These are phyloP conservation scores for Leptobrachium leishanense DNA, from an alignment of 2,113 vertebrate species.

Conservation along the genomic window DNA sequence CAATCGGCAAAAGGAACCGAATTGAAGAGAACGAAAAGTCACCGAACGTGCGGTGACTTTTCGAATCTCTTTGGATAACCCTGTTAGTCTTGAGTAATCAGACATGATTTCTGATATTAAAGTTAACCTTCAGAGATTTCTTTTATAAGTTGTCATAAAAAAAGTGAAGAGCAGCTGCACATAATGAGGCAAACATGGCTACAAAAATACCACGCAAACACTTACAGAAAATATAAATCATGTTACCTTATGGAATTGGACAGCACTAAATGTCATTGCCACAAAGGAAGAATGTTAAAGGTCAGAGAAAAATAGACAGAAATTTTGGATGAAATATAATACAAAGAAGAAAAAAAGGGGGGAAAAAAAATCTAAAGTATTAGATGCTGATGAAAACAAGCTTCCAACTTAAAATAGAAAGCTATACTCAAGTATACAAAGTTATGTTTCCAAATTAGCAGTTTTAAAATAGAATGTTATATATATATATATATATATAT, in stretches of 20 bases:
- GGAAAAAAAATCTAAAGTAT: too few relatives aligned
- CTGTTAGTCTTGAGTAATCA: not conserved
- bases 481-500: too few relatives aligned
- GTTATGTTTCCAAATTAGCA: too few relatives aligned
- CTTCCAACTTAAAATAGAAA: too few relatives aligned
- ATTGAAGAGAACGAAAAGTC: too few relatives aligned
- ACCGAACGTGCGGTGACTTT: too few relatives aligned
- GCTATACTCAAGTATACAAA: too few relatives aligned
- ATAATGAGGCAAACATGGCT: not conserved
- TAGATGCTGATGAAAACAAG: too few relatives aligned
- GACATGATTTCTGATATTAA: not conserved
- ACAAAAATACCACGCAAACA: not conserved
- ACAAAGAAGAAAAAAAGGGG: too few relatives aligned
- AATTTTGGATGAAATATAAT: not conserved
- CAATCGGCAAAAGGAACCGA: too few relatives aligned
- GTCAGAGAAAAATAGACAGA: constrained; percentile 3
- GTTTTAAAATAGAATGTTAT: too few relatives aligned
- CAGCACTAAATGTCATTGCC: constrained; percentile 1
- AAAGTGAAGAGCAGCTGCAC: constrained; percentile 1
- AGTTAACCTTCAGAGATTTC: not conserved
- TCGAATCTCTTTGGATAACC: too few relatives aligned
- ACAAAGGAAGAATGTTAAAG: not conserved
- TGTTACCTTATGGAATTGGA: constrained; percentile 7
- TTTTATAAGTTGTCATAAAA: constrained; percentile 13
- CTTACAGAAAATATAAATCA: constrained; percentile 9